Conservation (phyloP, 2,797 vertebrate species). For the Erpetoichthys calabaricus region DNA sequence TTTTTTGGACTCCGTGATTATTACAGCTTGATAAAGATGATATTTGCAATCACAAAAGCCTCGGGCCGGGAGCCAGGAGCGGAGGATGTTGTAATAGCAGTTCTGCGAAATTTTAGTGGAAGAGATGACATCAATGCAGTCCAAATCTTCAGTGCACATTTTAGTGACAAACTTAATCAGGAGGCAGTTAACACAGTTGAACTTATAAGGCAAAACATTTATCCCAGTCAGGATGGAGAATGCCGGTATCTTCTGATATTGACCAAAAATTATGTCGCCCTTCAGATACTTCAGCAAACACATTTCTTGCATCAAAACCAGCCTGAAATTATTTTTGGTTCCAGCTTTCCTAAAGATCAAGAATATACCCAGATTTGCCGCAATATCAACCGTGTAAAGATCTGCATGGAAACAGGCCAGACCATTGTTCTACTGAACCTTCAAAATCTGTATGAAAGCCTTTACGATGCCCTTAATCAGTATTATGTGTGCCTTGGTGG, state of each 20-base stretch:
- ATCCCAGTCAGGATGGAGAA: slow-evolving; percentile 56
- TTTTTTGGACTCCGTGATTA: slow-evolving; percentile 94
- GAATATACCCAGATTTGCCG: slow-evolving; percentile 91
- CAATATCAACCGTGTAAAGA: slow-evolving; percentile 88
- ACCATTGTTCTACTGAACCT: slow-evolving; percentile 82
- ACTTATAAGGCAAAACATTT: slow-evolving; percentile 71
- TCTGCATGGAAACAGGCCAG: slow-evolving; percentile 91
- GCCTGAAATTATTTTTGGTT: slow-evolving; percentile 91
- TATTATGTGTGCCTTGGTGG: slow-evolving; percentile 87
- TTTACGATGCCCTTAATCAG: slow-evolving; percentile 92
- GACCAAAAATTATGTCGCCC: slow-evolving; percentile 79
- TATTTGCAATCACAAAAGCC: slow-evolving; percentile 58
- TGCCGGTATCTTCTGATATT: slow-evolving; percentile 81
- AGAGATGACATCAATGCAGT: slow-evolving; percentile 60
- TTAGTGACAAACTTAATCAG: slow-evolving; percentile 29
- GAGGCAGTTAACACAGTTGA: slow-evolving; percentile 56
- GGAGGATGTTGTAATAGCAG: slow-evolving; percentile 49
- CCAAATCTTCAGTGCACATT: slow-evolving; percentile 47
- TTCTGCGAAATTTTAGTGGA: slow-evolving; percentile 88
- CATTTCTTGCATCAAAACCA: slow-evolving; percentile 55
- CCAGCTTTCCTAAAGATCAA: slow-evolving; percentile 88
- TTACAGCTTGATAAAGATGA: slow-evolving; percentile 94
- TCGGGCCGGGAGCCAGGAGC: slow-evolving; percentile 41
- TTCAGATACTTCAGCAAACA: slow-evolving; percentile 77
- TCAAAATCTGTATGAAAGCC: slow-evolving; percentile 93